A percentile compares a stretch with the other conserved stretches of the same genome.
phyloP scores from a whole-genome alignment of 2,888 invertebrate genomes.

The Pammene fasciana region DNA sequence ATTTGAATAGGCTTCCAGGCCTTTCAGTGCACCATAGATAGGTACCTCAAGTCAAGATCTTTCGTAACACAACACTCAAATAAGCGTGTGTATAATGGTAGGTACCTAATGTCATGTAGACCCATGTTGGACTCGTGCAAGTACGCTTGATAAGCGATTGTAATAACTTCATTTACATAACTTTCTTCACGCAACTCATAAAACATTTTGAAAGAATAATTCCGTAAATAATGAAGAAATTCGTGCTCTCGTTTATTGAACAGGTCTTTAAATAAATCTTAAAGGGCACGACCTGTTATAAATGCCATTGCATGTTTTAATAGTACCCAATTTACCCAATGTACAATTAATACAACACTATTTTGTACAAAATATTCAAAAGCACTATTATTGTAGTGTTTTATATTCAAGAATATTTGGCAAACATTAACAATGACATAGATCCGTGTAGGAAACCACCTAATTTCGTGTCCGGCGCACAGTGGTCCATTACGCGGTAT shows the following conservation, averaged over 20 bases:
- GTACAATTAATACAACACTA: too few species aligned
- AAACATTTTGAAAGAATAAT: conserved; percentile 18
- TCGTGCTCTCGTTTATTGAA: conserved; percentile 14
- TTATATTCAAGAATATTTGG: conserved; percentile 19
- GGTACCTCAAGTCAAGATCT: too few species aligned
- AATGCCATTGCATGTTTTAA: too few species aligned
- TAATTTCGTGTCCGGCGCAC: conserved; percentile 65
- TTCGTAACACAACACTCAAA: too few species aligned
- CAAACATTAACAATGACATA: conserved; percentile 50
- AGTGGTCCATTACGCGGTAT: conserved; percentile 67
- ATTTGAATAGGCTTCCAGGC: too few species aligned
- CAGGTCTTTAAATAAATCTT: neutral
- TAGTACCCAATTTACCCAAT: too few species aligned
- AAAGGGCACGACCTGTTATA: neutral
- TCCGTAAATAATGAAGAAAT: neutral
- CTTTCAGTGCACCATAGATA: too few species aligned
- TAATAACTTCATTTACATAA: neutral
- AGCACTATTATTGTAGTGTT: too few species aligned
- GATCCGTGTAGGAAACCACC: conserved; percentile 59
- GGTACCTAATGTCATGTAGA: neutral
- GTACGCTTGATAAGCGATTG: neutral
- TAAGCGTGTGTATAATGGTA: too few species aligned
- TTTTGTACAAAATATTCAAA: too few species aligned
- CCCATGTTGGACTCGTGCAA: neutral
- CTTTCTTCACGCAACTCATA: conserved; percentile 6